phyloP scores from a whole-genome alignment of 2,888 invertebrate genomes.

The Clitarchus hookeri region DNA sequence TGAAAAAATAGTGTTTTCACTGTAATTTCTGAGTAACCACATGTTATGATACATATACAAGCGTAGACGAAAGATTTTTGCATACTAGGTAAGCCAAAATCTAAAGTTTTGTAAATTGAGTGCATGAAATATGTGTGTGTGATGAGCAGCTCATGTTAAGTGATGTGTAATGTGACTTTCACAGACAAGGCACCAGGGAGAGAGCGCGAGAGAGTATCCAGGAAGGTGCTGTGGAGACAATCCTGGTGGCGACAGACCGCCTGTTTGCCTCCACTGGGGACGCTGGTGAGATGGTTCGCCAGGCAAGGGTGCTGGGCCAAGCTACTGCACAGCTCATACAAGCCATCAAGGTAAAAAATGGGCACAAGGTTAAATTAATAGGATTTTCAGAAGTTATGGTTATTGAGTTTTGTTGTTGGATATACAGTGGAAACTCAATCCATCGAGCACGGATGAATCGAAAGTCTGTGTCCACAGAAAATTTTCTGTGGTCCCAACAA shows the following conservation, averaged over 20 bases:
- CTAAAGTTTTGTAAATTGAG: background rate
- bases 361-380: too few relatives aligned
- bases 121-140: background rate
- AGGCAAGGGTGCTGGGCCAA: slow-evolving; percentile 88
- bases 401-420: too few relatives aligned
- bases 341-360: slow-evolving; percentile 74
- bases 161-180: slow-evolving; percentile 1
- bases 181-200: slow-evolving; percentile 53
- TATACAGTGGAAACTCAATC: too few relatives aligned
- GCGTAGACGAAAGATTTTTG: too few relatives aligned
- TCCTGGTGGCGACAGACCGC: slow-evolving; percentile 86
- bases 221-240: slow-evolving; percentile 86
- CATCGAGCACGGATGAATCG: too few relatives aligned
- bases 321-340: slow-evolving; percentile 94
- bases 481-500: too few relatives aligned
- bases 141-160: background rate
- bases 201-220: slow-evolving; percentile 69
- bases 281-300: slow-evolving; percentile 91
- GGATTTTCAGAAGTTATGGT: too few relatives aligned
- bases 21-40: too few relatives aligned
- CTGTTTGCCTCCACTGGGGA: slow-evolving; percentile 84
- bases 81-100: too few relatives aligned
- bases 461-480: too few relatives aligned
- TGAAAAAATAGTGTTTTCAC: too few relatives aligned
- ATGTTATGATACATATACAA: background rate